phyloP scores from a whole-genome alignment of 2,797 vertebrate species.

The Gorsachius magnificus region DNA sequence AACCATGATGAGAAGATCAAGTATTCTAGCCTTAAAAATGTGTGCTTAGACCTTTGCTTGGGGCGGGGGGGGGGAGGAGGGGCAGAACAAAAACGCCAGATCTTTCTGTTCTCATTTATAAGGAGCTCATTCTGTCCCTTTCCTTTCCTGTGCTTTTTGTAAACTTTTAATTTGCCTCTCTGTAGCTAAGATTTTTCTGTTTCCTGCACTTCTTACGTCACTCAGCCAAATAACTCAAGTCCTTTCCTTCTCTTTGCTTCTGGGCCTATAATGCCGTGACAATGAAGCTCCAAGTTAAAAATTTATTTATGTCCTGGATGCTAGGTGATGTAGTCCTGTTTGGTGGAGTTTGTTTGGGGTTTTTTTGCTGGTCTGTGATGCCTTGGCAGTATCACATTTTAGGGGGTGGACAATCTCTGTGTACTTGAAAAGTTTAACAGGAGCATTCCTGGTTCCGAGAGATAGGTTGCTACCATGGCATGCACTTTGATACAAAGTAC shows the following conservation, averaged over 20 bases:
- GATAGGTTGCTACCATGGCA: background rate
- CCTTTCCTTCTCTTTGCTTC: background rate
- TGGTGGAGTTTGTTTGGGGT: background rate
- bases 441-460: background rate
- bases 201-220: background rate
- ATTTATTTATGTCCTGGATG: background rate
- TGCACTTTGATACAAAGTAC: background rate
- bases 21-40: background rate
- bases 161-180: background rate
- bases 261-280: background rate
- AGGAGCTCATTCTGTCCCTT: background rate
- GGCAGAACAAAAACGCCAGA: background rate
- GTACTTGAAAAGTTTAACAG: background rate
- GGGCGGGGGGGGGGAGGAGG: rapidly evolving
- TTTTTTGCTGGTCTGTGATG: background rate
- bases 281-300: background rate
- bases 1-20: background rate
- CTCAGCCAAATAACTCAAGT: background rate
- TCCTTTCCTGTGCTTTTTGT: background rate
- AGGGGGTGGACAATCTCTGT: rapidly evolving
- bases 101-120: background rate
- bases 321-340: background rate
- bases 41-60: background rate
- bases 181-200: background rate
- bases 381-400: background rate